A percentile compares a stretch with the other conserved stretches of the same genome.
These are phyloP conservation scores for Grammomys dolichurus DNA, from an alignment of 2,113 vertebrate species.

Conservation along the genomic window DNA sequence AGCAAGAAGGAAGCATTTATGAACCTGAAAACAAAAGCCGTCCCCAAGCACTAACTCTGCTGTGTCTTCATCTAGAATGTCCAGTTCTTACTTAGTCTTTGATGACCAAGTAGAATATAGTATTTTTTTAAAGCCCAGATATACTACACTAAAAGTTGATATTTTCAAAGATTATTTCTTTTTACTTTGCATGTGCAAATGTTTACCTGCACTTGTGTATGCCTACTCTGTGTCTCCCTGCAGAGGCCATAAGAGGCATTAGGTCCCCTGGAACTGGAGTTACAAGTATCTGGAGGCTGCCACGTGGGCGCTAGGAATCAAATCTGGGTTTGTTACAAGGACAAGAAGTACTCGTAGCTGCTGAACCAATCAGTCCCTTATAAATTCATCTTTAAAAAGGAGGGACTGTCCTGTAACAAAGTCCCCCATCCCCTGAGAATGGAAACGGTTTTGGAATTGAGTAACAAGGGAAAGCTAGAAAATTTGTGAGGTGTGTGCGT, in stretches of 20 bases:
- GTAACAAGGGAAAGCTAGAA: neutral
- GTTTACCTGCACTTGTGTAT: neutral
- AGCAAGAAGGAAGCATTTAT: neutral
- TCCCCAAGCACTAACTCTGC: neutral
- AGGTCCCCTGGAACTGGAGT: neutral
- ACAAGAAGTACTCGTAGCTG: neutral
- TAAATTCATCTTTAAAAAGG: neutral
- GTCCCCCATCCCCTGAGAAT: neutral
- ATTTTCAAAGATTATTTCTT: neutral
- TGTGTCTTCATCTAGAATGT: neutral
- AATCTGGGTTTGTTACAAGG: neutral
- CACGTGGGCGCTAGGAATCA: neutral
- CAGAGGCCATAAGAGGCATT: neutral
- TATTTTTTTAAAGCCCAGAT: neutral
- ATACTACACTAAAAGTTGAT: neutral
- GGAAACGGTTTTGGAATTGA: neutral
- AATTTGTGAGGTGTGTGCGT: neutral
- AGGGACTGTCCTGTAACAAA: neutral
- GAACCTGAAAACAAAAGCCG: neutral
- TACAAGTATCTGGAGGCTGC: neutral
- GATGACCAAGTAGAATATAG: neutral
- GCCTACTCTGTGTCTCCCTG: neutral
- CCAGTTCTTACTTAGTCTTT: neutral
- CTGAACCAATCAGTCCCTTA: neutral
- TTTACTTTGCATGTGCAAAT: neutral